Conservation (phyloP, 1,140 invertebrate species). For the Drosophila arawakana region DNA sequence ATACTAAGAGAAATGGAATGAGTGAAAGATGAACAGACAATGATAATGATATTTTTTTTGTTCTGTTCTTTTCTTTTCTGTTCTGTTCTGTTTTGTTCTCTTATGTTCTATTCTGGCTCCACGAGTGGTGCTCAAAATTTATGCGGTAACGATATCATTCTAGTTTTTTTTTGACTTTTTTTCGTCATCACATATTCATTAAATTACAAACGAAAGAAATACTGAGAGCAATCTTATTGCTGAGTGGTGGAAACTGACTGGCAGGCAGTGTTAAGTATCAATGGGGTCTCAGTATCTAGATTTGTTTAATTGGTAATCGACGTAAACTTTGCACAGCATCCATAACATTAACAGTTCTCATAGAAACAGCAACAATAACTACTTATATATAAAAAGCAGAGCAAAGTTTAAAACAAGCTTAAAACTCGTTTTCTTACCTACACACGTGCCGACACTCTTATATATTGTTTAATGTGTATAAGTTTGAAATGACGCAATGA, state of each 20-base stretch:
- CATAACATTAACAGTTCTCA: neutral
- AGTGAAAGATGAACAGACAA: conserved; percentile 43
- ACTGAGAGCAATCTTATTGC: conserved; percentile 15
- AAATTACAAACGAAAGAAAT: conserved; percentile 48
- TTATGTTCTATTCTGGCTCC: neutral
- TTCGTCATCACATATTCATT: conserved; percentile 74
- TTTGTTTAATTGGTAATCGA: conserved; percentile 66
- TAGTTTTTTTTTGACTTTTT: neutral
- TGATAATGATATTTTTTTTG: conserved; percentile 59
- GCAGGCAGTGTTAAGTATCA: conserved; percentile 17
- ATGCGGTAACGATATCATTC: conserved; percentile 55
- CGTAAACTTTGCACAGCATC: conserved; percentile 12
- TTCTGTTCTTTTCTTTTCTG: neutral
- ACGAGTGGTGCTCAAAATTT: conserved; percentile 50
- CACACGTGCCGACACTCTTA: neutral
- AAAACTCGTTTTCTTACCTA: conserved; percentile 59
- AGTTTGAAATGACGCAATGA: conserved; percentile 41
- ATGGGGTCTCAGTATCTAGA: conserved; percentile 24
- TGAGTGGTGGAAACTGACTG: conserved; percentile 13
- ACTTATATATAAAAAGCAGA: conserved; percentile 3
- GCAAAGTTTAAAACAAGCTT: conserved; percentile 50
- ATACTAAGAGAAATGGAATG: conserved; percentile 9
- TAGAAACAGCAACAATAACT: neutral
- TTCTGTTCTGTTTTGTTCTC: conserved; percentile 1
- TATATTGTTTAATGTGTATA: conserved; percentile 11